These are phyloP conservation scores for Melopsittacus undulatus DNA, from an alignment of 2,797 vertebrate species.

Conservation along the genomic window DNA sequence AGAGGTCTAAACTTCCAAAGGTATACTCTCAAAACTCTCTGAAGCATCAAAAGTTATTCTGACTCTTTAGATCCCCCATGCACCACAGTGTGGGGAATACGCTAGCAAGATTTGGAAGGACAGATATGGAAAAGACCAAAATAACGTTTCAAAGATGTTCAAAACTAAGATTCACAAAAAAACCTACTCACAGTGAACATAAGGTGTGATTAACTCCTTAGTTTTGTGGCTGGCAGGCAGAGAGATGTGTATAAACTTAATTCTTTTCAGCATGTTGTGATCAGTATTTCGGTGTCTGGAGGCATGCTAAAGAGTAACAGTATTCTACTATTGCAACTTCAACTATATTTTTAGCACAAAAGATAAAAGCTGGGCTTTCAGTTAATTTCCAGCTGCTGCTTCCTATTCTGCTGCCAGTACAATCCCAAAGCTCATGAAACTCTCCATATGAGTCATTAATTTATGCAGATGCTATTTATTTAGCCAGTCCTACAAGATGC, in stretches of 20 bases:
- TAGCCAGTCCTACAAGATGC: not conserved
- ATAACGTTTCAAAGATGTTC: not conserved
- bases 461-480: not conserved
- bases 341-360: not conserved
- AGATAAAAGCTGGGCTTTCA: not conserved
- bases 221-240: not conserved
- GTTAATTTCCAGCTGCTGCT: not conserved
- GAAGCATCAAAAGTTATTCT: not conserved
- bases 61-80: not conserved
- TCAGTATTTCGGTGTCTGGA: not conserved
- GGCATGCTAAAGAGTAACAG: not conserved
- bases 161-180: not conserved
- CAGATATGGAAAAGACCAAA: not conserved
- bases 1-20: not conserved
- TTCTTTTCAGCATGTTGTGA: not conserved
- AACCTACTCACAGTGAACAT: not conserved
- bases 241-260: not conserved
- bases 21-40: not conserved
- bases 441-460: not conserved
- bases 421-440: not conserved
- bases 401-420: not conserved
- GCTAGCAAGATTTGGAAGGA: not conserved
- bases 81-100: not conserved
- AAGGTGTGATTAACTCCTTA: not conserved
- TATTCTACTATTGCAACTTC: not conserved